phyloP scores from a whole-genome alignment of 1,140 invertebrate species.

The Drosophila biarmipes region DNA sequence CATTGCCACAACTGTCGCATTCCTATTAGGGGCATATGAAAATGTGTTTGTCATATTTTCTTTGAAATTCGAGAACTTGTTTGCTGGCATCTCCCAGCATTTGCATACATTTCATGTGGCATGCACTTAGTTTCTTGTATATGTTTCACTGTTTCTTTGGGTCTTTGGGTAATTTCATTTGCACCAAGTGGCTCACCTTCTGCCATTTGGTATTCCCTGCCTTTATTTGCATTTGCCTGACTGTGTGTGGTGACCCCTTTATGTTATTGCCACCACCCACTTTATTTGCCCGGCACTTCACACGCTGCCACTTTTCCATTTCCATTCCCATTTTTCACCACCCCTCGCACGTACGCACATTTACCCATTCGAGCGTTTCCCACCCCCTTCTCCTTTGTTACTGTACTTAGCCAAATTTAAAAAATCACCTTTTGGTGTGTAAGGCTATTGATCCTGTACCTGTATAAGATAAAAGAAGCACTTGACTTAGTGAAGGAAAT shows the following conservation, averaged over 20 bases:
- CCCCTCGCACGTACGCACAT: conserved; percentile 13
- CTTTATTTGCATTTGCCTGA: conserved; percentile 31
- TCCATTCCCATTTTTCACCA: conserved; percentile 23
- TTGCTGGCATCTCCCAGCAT: conserved; percentile 21
- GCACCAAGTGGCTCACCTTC: conserved; percentile 20
- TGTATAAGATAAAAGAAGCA: no score
- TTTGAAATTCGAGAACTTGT: conserved; percentile 67
- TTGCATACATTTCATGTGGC: conserved; percentile 46
- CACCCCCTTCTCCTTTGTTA: background rate
- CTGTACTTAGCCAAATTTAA: no score
- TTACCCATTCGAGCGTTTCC: background rate
- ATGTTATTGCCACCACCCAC: conserved; percentile 46
- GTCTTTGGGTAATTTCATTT: conserved; percentile 53
- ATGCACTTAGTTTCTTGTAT: conserved; percentile 28
- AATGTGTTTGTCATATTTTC: conserved; percentile 33
- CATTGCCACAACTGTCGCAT: conserved; percentile 31
- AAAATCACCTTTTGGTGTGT: no score
- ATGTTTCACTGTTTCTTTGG: conserved; percentile 29
- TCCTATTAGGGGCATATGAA: conserved; percentile 6
- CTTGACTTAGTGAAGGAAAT: no score
- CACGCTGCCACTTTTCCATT: conserved; percentile 52
- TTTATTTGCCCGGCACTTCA: conserved; percentile 72
- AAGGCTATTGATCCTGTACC: no score
- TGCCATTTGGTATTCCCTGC: conserved; percentile 19
- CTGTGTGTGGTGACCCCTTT: conserved; percentile 13